Evolutionary conservation across 2,797 vertebrate species (phyloP).

Genomic region (Crax fasciolata): DNA sequence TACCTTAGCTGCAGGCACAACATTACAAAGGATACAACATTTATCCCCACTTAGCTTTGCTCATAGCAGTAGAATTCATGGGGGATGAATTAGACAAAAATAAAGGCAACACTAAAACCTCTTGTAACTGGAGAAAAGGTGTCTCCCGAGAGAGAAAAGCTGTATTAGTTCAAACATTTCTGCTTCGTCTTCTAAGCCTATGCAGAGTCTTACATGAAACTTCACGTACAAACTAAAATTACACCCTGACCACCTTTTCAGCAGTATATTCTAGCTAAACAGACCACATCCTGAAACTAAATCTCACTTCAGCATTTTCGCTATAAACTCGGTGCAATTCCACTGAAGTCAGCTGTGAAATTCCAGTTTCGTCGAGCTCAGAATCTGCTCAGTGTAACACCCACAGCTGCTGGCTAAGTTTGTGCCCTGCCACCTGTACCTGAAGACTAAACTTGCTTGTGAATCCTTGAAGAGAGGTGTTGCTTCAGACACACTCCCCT

Average conservation of each 20-base stretch:
- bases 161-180: background rate
- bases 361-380: background rate
- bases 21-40: background rate
- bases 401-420: background rate
- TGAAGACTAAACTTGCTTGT: constrained; percentile 5
- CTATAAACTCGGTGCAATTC: background rate
- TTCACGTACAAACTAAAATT: background rate
- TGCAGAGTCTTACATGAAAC: background rate
- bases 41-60: background rate
- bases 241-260: background rate
- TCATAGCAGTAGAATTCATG: background rate
- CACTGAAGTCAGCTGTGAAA: background rate
- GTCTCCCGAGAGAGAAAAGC: background rate
- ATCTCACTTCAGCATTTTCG: background rate
- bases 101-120: background rate
- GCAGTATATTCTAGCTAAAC: background rate
- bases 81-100: background rate
- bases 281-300: constrained; percentile 18
- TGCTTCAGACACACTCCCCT: background rate
- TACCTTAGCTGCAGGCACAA: background rate
- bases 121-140: background rate
- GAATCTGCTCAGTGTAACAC: background rate
- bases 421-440: background rate
- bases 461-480: background rate
- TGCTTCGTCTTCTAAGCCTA: background rate